These are phyloP conservation scores for Hormaphis cornu DNA, from an alignment of 1,140 invertebrate species.

Conservation along the genomic window DNA sequence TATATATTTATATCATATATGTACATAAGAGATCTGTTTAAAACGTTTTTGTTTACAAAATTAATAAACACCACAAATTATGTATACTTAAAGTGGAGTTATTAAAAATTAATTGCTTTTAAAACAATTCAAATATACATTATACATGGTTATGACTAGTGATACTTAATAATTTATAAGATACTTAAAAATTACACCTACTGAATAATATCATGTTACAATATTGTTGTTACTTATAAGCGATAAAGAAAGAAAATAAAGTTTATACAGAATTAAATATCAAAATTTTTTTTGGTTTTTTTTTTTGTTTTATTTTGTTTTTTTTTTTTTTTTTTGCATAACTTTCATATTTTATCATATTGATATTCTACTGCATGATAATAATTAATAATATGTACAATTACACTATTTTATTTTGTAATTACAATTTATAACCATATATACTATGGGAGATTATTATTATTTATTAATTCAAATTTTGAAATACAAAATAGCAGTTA, in stretches of 20 bases:
- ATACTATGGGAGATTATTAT: not conserved
- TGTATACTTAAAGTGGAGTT: not conserved
- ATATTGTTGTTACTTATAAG: not conserved
- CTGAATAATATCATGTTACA: not conserved
- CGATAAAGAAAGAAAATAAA: not conserved
- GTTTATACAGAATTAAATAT: too few relatives aligned
- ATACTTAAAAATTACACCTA: not conserved
- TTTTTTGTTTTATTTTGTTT: too few relatives aligned
- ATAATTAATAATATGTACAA: not conserved
- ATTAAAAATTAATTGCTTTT: not conserved
- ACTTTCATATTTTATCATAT: too few relatives aligned
- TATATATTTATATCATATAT: not conserved
- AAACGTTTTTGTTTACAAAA: not conserved
- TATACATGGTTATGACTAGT: not conserved
- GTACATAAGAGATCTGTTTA: conserved; percentile 5
- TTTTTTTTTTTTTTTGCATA: too few relatives aligned
- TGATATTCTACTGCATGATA: not conserved
- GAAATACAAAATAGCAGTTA: conserved; percentile 12
- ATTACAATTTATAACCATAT: not conserved
- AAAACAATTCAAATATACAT: not conserved
- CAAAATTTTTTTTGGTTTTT: too few relatives aligned
- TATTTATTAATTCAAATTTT: not conserved
- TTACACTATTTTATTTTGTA: conserved; percentile 10
- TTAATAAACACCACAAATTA: not conserved
- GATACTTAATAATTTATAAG: not conserved